phyloP scores from a whole-genome alignment of 2,113 vertebrate genomes.

The Pterocles gutturalis region DNA sequence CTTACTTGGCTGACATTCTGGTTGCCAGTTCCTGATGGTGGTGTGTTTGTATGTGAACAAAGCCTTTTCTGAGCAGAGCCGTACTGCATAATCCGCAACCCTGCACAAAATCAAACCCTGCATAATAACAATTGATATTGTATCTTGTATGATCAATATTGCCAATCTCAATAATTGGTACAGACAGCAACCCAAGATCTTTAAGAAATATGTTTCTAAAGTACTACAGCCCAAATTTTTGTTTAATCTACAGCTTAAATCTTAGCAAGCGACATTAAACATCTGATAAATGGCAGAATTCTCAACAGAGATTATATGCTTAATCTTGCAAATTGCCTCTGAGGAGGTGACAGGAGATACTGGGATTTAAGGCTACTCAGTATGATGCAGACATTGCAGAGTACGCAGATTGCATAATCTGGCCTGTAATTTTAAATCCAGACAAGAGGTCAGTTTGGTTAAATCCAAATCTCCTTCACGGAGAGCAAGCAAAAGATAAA shows the following conservation, averaged over 20 bases:
- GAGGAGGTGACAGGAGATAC: background rate
- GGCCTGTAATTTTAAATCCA: slow-evolving; percentile 12
- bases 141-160: background rate
- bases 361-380: background rate
- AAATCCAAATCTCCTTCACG: background rate
- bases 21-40: background rate
- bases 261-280: background rate
- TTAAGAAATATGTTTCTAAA: background rate
- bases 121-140: background rate
- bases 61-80: background rate
- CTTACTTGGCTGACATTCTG: background rate
- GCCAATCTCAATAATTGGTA: background rate
- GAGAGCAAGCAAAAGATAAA: background rate
- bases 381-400: background rate
- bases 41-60: background rate
- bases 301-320: background rate
- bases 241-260: background rate
- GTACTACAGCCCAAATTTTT: background rate
- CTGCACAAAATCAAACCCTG: background rate
- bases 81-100: background rate
- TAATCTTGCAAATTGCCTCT: background rate
- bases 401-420: slow-evolving; percentile 8
- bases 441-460: background rate
- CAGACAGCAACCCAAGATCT: background rate
- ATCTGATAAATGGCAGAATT: background rate